A percentile compares a stretch with the other conserved stretches of the same genome.
Evolutionary conservation across 2,113 vertebrate species (phyloP).

Genomic region (Podarcis raffonei): DNA sequence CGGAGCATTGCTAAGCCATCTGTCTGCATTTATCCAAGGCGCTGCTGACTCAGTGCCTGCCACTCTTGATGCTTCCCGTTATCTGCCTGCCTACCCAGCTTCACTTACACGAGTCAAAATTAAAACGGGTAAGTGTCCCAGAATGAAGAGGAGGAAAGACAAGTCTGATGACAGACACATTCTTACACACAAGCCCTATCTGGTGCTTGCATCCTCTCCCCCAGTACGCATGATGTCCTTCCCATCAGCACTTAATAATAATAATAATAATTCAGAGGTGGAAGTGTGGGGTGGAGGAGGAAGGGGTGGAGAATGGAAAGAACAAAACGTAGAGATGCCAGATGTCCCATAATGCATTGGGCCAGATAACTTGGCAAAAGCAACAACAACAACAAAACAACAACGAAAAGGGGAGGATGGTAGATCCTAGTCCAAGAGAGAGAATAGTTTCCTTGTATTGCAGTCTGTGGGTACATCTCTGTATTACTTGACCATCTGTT

Average conservation of each 20-base stretch:
- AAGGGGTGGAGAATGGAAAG: neutral
- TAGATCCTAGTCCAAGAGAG: neutral
- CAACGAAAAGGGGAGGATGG: neutral
- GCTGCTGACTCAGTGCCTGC: slow-evolving; percentile 17
- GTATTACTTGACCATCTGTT: neutral
- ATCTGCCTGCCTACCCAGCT: neutral
- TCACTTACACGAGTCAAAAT: neutral
- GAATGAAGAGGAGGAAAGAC: neutral
- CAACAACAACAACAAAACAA: neutral
- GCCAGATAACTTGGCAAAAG: neutral
- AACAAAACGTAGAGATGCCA: neutral
- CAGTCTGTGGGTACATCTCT: neutral
- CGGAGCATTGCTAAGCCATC: neutral
- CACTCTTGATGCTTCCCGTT: neutral
- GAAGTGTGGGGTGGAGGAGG: too few species aligned
- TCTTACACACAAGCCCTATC: neutral
- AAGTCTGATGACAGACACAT: slow-evolving; percentile 1
- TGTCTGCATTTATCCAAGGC: neutral
- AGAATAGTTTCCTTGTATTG: neutral
- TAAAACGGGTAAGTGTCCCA: neutral
- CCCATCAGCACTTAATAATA: neutral
- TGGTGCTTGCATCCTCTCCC: neutral
- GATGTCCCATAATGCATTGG: neutral
- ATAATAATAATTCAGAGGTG: neutral
- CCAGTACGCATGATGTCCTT: neutral